These are phyloP conservation scores for Zophobas morio DNA, from an alignment of 1,140 invertebrate species.

Conservation along the genomic window DNA sequence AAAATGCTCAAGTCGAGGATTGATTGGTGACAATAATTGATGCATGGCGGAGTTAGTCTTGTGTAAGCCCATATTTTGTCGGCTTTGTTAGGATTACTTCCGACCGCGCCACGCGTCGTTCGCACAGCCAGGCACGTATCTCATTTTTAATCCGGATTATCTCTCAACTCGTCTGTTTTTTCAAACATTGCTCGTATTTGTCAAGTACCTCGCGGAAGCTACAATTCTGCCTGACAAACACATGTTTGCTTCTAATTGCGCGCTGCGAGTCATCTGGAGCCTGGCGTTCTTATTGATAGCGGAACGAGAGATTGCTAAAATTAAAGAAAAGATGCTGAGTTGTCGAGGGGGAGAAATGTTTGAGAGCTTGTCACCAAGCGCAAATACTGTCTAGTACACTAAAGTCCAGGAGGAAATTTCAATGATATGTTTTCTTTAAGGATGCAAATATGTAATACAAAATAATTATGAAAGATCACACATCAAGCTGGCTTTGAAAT, in stretches of 20 bases:
- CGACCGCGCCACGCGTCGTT: slow-evolving; percentile 57
- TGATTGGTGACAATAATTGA: slow-evolving; percentile 63
- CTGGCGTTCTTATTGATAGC: slow-evolving; percentile 20
- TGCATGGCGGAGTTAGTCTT: slow-evolving; percentile 56
- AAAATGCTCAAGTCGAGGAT: slow-evolving; percentile 50
- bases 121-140: slow-evolving; percentile 58
- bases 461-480: too few species aligned
- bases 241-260: slow-evolving; percentile 43
- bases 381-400: not conserved
- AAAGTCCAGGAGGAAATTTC: too few species aligned
- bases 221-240: slow-evolving; percentile 44
- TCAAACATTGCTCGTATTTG: slow-evolving; percentile 57
- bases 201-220: slow-evolving; percentile 52
- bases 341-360: not conserved
- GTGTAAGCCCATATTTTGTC: slow-evolving; percentile 63
- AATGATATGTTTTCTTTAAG: too few species aligned
- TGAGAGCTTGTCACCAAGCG: not conserved
- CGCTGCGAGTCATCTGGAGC: not conserved
- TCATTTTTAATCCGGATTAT: slow-evolving; percentile 66
- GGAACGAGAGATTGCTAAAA: slow-evolving; percentile 9
- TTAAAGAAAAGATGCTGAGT: not conserved
- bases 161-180: slow-evolving; percentile 59
- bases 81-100: slow-evolving; percentile 61
- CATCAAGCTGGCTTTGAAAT: too few species aligned
- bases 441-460: too few species aligned